Evolutionary conservation across 2,888 invertebrate genomes (phyloP), one percentile per base, ranked within the genome.

Genomic region (Hololepta plana): DNA sequence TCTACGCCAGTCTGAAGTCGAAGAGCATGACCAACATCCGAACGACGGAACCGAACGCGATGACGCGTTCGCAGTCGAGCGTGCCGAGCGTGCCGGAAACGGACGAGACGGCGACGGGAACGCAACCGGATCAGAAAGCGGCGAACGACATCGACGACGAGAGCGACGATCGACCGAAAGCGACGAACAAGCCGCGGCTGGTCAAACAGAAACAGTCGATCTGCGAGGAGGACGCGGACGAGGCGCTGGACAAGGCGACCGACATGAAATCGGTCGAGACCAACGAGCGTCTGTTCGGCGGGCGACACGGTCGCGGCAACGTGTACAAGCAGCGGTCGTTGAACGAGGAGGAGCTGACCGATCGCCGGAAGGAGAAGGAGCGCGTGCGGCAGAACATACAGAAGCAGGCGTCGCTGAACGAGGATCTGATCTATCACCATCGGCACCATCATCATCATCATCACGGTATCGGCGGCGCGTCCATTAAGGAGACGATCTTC

Each of bases 151-250:
- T 32, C 23, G 10, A 30, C 12, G 31, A 32, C 16, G 13, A 22
- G 22, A 6, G 24, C 23, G 22, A 27, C 23, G 23, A 26, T 28
- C 20, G 27, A 32, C 11, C 35, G 8, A 42, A 34, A 32, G 39
- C 40, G 30, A 34, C 45, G 29, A 38, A 36, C 12, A 66, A 66
- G 45, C 84, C 84, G 11, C 67, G 71, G 40, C 61, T 85, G 26
- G 80, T 84, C 7, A 85, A 85, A 55, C 85, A 85, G 53, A 85
- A 85, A 53, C 73, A 79, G 51, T 79, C 80, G 2, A 69, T 84
- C 32, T 72, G 79, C 45, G 75, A 79, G 45, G 80, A 81, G 43
- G 69, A 64, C 35, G 66, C 63, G 0, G 68, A 69, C 4, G 68
- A 68, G 41, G 67, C 65, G 32, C 51, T 68, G 19, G 70, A 69